phyloP scores from a whole-genome alignment of 2,113 vertebrate species.

The Prietella phreatophila region DNA sequence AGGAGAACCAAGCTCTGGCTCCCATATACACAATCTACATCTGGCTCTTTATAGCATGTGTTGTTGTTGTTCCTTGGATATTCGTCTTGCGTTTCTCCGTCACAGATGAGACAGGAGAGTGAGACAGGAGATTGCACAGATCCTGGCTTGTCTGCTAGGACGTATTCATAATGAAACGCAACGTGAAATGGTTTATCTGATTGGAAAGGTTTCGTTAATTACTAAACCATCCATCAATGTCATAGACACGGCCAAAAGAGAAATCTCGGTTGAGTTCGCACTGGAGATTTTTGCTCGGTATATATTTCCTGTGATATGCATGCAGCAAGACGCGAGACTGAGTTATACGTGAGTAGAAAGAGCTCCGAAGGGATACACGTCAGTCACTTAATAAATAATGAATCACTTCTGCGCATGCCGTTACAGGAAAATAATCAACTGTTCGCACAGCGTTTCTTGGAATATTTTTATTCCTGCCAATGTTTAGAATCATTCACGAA shows the following conservation, averaged over 20 bases:
- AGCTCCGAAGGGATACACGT: background rate
- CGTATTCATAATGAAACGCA: background rate
- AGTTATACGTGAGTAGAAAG: background rate
- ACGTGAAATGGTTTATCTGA: background rate
- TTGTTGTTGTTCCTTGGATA: background rate
- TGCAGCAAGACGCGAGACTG: too few species aligned
- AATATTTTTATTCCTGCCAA: background rate
- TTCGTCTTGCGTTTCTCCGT: background rate
- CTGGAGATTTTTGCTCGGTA: background rate
- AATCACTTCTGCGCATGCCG: background rate
- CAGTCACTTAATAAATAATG: background rate
- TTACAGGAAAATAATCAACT: background rate
- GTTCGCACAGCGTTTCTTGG: background rate
- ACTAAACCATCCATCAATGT: constrained; percentile 9
- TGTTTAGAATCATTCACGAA: background rate
- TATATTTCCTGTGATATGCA: background rate
- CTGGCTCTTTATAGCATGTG: background rate
- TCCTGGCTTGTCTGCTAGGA: background rate
- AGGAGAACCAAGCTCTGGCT: background rate
- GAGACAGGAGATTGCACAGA: background rate
- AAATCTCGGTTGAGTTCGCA: background rate
- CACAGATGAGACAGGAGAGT: background rate
- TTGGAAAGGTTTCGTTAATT: background rate
- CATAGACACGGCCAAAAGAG: background rate
- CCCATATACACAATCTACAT: background rate